These are phyloP conservation scores for Drusus annulatus DNA, from an alignment of 1,140 invertebrate genomes.

Conservation along the genomic window DNA sequence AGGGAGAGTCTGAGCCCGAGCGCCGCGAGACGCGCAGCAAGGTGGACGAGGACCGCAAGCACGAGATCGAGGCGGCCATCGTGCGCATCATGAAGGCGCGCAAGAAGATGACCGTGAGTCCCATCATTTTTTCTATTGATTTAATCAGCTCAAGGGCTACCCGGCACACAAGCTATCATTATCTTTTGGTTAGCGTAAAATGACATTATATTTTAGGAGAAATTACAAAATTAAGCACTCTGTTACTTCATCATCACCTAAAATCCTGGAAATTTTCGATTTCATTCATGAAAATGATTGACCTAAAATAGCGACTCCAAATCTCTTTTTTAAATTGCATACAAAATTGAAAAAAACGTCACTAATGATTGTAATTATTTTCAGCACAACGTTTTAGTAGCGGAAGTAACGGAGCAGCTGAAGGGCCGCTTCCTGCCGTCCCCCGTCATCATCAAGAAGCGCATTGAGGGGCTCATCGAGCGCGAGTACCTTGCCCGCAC, in stretches of 20 bases:
- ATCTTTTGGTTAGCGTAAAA: too few species aligned
- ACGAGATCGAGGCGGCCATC: constrained; percentile 99
- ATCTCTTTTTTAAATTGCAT: too few species aligned
- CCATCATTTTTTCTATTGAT: too few species aligned
- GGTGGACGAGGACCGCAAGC: constrained; percentile 99
- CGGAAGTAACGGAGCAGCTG: constrained; percentile 98
- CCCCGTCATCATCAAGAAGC: constrained; percentile 98
- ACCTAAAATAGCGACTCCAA: too few species aligned
- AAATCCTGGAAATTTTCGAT: too few species aligned
- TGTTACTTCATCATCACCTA: too few species aligned
- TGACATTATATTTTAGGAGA: too few species aligned
- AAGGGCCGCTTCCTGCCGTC: constrained; percentile 97
- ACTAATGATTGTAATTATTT: constrained; percentile 46
- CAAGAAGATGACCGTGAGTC: constrained; percentile 89
- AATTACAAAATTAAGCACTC: too few species aligned
- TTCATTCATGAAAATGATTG: too few species aligned
- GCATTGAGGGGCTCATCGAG: constrained; percentile 99
- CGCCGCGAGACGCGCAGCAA: constrained; percentile 97
- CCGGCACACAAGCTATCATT: too few species aligned
- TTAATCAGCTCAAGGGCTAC: too few species aligned
- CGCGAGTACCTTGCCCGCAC: constrained; percentile 98
- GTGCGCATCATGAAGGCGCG: constrained; percentile 99
- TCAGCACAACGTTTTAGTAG: constrained; percentile 93
- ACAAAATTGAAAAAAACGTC: too few species aligned
- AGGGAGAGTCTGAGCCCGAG: constrained; percentile 99